phyloP scores from a whole-genome alignment of 2,888 invertebrate species.

The Chrysolina americana region DNA sequence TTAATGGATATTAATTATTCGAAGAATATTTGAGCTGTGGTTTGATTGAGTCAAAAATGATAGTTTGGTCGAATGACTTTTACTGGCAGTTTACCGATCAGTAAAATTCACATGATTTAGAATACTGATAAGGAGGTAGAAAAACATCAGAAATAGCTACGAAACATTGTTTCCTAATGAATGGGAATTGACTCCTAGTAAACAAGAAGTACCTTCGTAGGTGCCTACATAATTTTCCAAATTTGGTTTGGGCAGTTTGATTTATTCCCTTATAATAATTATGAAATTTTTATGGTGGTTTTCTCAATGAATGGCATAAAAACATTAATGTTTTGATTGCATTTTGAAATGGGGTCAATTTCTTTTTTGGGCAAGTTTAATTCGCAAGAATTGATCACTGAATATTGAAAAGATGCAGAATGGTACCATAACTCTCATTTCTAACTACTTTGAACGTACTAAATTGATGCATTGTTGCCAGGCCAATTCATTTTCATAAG shows the following conservation, averaged over 20 bases:
- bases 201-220: no score
- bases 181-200: background rate
- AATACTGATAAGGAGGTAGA: background rate
- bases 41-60: conserved; percentile 58
- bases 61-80: background rate
- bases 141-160: background rate
- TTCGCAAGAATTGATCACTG: no score
- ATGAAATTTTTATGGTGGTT: no score
- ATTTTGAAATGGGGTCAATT: background rate
- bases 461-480: no score
- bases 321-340: background rate
- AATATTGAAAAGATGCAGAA: no score
- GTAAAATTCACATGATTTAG: background rate
- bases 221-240: background rate
- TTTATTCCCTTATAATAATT: no score
- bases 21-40: conserved; percentile 50
- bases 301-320: no score
- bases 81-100: background rate
- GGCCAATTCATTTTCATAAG: no score
- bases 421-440: no score
- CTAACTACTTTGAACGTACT: no score
- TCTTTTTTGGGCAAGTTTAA: no score
- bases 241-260: no score
- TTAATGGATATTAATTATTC: conserved; percentile 61
- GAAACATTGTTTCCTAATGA: background rate